Conservation (phyloP, 2,888 invertebrate genomes). For the Abscondita cerata region DNA sequence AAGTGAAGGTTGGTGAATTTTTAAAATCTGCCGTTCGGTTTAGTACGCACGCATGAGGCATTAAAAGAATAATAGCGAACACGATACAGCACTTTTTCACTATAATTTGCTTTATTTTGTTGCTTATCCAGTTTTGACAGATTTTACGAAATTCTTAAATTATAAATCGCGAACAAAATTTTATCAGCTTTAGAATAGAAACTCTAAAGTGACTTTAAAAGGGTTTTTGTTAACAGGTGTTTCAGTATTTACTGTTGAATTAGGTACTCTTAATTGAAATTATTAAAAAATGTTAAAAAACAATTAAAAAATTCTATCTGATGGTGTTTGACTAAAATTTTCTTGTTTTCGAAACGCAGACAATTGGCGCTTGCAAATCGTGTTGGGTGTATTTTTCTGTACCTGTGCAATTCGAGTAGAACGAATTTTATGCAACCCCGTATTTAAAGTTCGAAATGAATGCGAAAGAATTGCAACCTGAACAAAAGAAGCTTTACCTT, state of each 20-base stretch:
- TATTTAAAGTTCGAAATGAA: conserved; percentile 33
- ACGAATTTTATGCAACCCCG: conserved; percentile 41
- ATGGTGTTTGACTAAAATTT: not conserved
- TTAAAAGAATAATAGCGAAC: conserved; percentile 38
- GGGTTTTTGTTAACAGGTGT: no score
- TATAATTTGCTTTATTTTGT: conserved; percentile 42
- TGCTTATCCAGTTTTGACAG: conserved; percentile 26
- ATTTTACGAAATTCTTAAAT: conserved; percentile 8
- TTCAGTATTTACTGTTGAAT: no score
- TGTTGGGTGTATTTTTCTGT: conserved; percentile 15
- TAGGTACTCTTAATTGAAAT: no score
- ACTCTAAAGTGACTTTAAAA: no score
- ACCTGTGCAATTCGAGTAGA: conserved; percentile 43
- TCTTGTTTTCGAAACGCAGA: not conserved
- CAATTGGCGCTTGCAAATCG: not conserved
- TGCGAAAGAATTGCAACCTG: conserved; percentile 30
- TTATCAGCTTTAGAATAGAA: conserved; percentile 2
- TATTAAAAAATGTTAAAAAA: no score
- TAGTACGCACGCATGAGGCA: conserved; percentile 34
- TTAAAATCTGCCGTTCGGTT: conserved; percentile 33
- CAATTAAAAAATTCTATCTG: no score
- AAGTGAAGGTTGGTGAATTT: conserved; percentile 32
- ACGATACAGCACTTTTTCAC: conserved; percentile 44
- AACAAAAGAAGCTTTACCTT: conserved; percentile 33
- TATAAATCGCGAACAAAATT: conserved; percentile 7